These are phyloP conservation scores for Chloebia gouldiae DNA, from an alignment of 2,113 vertebrate genomes.

Conservation along the genomic window DNA sequence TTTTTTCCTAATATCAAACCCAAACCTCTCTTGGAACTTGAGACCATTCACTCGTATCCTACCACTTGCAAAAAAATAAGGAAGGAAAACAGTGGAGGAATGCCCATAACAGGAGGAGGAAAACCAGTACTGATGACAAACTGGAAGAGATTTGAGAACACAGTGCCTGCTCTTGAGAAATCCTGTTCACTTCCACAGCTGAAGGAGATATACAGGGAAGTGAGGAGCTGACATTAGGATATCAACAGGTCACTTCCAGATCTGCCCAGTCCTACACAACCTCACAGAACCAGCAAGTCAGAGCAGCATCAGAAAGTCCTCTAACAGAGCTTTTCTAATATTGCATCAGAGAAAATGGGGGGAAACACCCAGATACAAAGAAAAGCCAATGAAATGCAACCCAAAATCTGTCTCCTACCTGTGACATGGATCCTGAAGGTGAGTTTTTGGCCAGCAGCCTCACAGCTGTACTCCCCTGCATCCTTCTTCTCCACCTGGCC, in stretches of 20 bases:
- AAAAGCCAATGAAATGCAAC: background rate
- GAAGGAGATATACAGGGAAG: rapidly evolving
- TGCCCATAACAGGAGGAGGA: rapidly evolving
- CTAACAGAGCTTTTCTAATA: background rate
- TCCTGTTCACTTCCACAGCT: background rate
- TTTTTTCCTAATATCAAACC: background rate
- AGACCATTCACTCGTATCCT: background rate
- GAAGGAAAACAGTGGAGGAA: background rate
- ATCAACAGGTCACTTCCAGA: rapidly evolving
- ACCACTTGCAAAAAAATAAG: background rate
- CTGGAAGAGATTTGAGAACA: background rate
- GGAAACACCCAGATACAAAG: background rate
- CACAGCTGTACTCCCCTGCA: conserved; percentile 80
- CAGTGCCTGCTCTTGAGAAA: background rate
- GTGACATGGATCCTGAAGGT: conserved; percentile 69
- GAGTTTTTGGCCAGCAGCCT: conserved; percentile 66
- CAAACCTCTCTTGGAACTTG: background rate
- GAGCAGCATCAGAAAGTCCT: background rate
- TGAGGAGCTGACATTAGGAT: background rate
- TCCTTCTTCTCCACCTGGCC: conserved; percentile 58
- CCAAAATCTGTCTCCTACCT: conserved; percentile 45
- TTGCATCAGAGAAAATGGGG: background rate
- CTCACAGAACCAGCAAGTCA: background rate
- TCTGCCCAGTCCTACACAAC: background rate
- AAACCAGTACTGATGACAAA: background rate